Evolutionary conservation across 2,113 vertebrate species (phyloP).

Genomic region (Colius striatus): DNA sequence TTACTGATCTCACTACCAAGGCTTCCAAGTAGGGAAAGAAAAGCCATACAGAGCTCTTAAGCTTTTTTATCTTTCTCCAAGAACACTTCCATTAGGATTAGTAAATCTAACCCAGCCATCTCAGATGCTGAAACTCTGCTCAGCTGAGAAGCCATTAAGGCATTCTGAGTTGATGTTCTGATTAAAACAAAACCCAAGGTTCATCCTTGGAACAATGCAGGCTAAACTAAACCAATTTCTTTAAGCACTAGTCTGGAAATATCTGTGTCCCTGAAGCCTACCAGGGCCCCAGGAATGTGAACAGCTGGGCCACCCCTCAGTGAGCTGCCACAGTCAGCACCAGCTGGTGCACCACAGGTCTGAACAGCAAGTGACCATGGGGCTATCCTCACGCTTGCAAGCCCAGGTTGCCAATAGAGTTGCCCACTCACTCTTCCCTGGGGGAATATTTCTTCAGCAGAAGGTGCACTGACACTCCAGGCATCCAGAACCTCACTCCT

Average conservation of each 20-base stretch:
- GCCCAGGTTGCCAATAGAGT: neutral
- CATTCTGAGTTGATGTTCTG: neutral
- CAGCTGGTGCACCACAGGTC: neutral
- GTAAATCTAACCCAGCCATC: neutral
- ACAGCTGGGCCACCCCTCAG: neutral
- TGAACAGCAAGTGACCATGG: neutral
- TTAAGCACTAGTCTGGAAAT: neutral
- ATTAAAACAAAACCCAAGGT: conserved; percentile 5
- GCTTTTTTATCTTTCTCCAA: neutral
- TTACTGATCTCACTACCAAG: neutral
- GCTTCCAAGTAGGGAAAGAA: neutral
- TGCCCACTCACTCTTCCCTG: neutral
- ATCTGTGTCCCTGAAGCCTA: neutral
- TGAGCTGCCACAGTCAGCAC: rapidly evolving
- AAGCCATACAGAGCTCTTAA: neutral
- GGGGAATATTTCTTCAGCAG: neutral
- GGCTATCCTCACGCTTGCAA: neutral
- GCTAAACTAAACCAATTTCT: neutral
- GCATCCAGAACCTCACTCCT: neutral
- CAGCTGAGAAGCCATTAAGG: neutral
- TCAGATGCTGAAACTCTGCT: neutral
- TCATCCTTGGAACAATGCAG: conserved; percentile 7
- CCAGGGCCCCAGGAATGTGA: neutral
- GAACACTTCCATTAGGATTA: neutral
- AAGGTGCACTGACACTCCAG: neutral